Base-by-base conservation (phyloP, 2,797 vertebrate species). In the Xiphorhynchus erythropygius region DNA sequence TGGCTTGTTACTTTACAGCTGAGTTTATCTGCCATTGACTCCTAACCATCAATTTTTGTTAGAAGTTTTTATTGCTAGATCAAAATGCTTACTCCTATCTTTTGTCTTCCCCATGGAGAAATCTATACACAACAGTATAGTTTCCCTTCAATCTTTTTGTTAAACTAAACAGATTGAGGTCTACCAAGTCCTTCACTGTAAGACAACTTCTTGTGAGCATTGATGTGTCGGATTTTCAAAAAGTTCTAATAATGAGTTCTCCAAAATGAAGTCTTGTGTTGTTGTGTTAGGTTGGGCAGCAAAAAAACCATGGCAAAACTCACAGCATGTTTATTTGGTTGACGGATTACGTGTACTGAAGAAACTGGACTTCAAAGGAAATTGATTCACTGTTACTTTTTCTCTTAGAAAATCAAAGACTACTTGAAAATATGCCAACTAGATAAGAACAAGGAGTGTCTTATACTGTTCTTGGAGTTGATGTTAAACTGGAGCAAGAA, bases 381-480 rank as follows among this genome's bases (percentile, higher is more conserved):
- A 93, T 85, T 44, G 53, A 96, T 79, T 87, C 83, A 87, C 25
- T 6, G 5, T n/a, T 89, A 74, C 69, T 83, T 84, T 89, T 91
- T 79, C 56, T 74, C 67, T 89, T 39, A 84, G 21, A 90, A 91
- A 92, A 89, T 84, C 52, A 77, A 76, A 90, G 71, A 53, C 37
- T 87, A 67, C 75, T 87, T 87, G 84, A 89, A 93, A 91, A 78
- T 49, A 83, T 3, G 41, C 71, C 84, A 94, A 80, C 33, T 13
- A 83, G 50, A 89, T 77, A 74, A 46, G 49, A 95, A 77, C 46
- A 89, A 89, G 42, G 15, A 83, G 13, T 25, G 21, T 77, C 56
- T 87, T 69, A 52, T 10, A 37, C 35, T 87, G 53, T 44, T 95
- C 60, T 77, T 91, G 68, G 39, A 89, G 55, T 27, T 84, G 39